These are phyloP conservation scores for Maccullochella peelii DNA, from an alignment of 2,113 vertebrate genomes.

Conservation along the genomic window DNA sequence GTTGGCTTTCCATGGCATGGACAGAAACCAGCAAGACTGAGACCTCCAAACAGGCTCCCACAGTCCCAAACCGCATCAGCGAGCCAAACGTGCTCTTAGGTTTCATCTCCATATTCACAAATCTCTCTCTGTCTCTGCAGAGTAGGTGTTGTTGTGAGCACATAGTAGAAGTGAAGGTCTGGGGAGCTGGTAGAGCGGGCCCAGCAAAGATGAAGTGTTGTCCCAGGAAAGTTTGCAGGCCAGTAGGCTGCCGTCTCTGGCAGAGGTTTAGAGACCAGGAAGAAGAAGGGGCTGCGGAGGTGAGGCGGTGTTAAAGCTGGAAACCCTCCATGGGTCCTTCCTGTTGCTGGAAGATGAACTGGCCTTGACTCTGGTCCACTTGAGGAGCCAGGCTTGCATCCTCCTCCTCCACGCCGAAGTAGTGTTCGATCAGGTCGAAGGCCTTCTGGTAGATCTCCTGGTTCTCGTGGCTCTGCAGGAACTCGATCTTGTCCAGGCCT, in stretches of 20 bases:
- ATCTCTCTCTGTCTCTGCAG: slow-evolving; percentile 12
- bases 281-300: neutral
- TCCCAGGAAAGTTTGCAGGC: neutral
- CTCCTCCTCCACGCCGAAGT: slow-evolving; percentile 94
- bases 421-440: slow-evolving; percentile 97
- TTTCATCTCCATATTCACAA: slow-evolving; percentile 36
- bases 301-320: slow-evolving; percentile 85
- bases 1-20: slow-evolving; percentile 12
- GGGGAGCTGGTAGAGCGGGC: slow-evolving; percentile 1
- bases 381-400: slow-evolving; percentile 90
- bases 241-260: slow-evolving; percentile 9
- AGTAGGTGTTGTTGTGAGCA: slow-evolving; percentile 10
- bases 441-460: slow-evolving; percentile 99
- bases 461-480: slow-evolving; percentile 98
- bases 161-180: neutral
- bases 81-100: neutral
- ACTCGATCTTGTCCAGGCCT: slow-evolving; percentile 98
- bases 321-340: slow-evolving; percentile 93
- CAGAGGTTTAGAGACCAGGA: slow-evolving; percentile 1
- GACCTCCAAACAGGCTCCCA: neutral
- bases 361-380: slow-evolving; percentile 92
- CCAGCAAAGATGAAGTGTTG: slow-evolving; percentile 13
- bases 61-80: slow-evolving; percentile 8
- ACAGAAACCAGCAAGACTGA: neutral
- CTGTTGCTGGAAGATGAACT: slow-evolving; percentile 93